Percentiles rank a stretch among this genome's conserved stretches.
Conservation (phyloP, 2,113 vertebrate species). For the Platichthys flesus region DNA sequence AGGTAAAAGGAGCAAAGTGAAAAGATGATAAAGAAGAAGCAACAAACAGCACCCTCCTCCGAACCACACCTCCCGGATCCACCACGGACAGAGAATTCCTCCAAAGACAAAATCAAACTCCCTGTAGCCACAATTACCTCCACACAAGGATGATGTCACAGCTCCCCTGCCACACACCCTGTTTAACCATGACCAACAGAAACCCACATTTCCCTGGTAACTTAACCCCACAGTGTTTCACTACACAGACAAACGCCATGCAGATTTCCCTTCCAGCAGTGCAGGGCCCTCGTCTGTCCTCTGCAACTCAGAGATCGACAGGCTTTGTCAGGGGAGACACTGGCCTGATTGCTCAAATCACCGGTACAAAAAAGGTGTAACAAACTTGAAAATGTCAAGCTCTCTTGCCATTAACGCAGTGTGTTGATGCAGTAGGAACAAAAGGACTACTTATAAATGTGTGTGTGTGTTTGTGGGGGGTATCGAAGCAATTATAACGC, state of each 20-base stretch:
- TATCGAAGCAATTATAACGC: constrained; percentile 11
- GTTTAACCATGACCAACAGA: constrained; percentile 50
- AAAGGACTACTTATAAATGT: constrained; percentile 32
- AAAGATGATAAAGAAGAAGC: too few relatives aligned
- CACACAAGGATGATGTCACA: too few relatives aligned
- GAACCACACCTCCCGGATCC: too few relatives aligned
- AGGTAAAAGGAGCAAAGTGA: too few relatives aligned
- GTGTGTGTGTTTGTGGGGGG: background rate
- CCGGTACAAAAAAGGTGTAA: constrained; percentile 40
- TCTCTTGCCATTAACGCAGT: constrained; percentile 42
- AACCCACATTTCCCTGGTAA: constrained; percentile 46
- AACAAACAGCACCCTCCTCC: too few relatives aligned
- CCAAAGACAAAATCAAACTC: too few relatives aligned
- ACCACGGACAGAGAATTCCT: too few relatives aligned
- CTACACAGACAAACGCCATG: constrained; percentile 13
- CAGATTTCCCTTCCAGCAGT: constrained; percentile 21
- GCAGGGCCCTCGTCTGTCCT: constrained; percentile 4
- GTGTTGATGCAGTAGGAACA: constrained; percentile 45
- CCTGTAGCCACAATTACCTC: too few relatives aligned
- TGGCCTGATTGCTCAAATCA: constrained; percentile 33
- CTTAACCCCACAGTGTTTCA: constrained; percentile 21
- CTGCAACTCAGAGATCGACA: constrained; percentile 10
- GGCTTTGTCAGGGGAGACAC: constrained; percentile 28
- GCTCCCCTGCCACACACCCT: background rate
- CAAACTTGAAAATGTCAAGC: constrained; percentile 53